Evolutionary conservation across 92 coral and sea anemone species (phyloP).

Genomic region (Porites evermanni): DNA sequence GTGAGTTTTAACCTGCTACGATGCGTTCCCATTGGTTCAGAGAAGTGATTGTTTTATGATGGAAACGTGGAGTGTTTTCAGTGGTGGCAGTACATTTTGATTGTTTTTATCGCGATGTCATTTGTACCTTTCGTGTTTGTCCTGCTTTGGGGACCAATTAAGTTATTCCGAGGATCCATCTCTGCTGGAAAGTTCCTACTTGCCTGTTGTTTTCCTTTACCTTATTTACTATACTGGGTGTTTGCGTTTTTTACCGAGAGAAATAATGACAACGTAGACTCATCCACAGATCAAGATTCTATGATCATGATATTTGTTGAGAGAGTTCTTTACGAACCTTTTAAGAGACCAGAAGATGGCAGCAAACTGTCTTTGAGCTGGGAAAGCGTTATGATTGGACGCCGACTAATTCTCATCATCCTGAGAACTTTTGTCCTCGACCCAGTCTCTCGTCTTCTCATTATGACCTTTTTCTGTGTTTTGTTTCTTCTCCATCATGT

Average conservation of each 20-base stretch:
- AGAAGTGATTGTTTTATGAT: slow-evolving; percentile 62
- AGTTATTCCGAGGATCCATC: slow-evolving; percentile 54
- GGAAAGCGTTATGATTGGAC: slow-evolving; percentile 51
- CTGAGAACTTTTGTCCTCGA: slow-evolving; percentile 16
- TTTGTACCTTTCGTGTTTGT: slow-evolving; percentile 70
- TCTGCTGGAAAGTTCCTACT: slow-evolving; percentile 53
- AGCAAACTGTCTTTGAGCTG: slow-evolving; percentile 31
- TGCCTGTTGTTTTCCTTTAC: slow-evolving; percentile 74
- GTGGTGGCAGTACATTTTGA: slow-evolving; percentile 78
- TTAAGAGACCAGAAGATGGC: slow-evolving; percentile 22
- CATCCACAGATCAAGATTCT: neutral
- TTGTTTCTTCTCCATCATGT: slow-evolving; percentile 25
- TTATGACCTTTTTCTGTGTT: slow-evolving; percentile 18
- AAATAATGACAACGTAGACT: neutral
- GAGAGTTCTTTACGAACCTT: slow-evolving; percentile 36
- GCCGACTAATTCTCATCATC: slow-evolving; percentile 34
- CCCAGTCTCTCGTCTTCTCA: slow-evolving; percentile 15
- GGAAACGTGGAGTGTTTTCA: slow-evolving; percentile 70
- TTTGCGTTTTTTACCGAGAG: neutral
- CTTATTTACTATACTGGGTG: slow-evolving; percentile 58
- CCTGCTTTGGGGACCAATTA: slow-evolving; percentile 72
- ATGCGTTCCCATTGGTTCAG: slow-evolving; percentile 67
- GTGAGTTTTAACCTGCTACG: slow-evolving; percentile 60
- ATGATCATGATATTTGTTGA: slow-evolving; percentile 5
- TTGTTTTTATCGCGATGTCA: slow-evolving; percentile 34